Evolutionary conservation across 1,140 invertebrate species (phyloP), one percentile per base, ranked within the genome.

Genomic region (Bombus balteatus): DNA sequence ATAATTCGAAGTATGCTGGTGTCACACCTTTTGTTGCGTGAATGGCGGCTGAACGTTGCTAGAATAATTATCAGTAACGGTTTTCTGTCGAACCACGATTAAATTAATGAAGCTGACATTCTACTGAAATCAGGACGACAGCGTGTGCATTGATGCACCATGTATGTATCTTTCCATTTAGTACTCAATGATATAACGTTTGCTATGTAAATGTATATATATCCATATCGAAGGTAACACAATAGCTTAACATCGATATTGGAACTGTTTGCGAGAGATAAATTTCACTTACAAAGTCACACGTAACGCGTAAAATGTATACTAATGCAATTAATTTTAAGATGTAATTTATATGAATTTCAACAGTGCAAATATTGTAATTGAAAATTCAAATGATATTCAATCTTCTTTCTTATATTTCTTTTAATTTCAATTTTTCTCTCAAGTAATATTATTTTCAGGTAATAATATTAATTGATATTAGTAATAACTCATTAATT

Each of bases 21-120:
- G 68, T 85, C 72, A 32, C 65, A 39, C 66, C 66, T 66, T 66
- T 83, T 79, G 83, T 86, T 85, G 78, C 90, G 86, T 86, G 85
- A 89, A 92, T 91, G 83, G 83, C 81, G 81, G 89, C 85, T 79
- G 72, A 85, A 94, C 91, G 92, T 89, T 72, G 34, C 41, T 89
- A 81, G 93, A 93, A 94, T 93, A 94, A 92, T 82, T 73, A 86
- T 65, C 37, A 71, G 80, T 94, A 94, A 94, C 93, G 92, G 93
- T 94, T 93, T 65, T 84, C 62, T 88, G 88, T 85, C 84, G 62
- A 90, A 89, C 77, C 71, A 57, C 57, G 70, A 79, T 87, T 66
- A 87, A 87, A 43, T 88, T 85, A 47, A 79, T 22, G 62, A 72
- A 72, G 57, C 74, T 59, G 74, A 78, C 13, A 39, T 34, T 57